phyloP scores from a whole-genome alignment of 1,140 invertebrate genomes.

The Agrilus planipennis region DNA sequence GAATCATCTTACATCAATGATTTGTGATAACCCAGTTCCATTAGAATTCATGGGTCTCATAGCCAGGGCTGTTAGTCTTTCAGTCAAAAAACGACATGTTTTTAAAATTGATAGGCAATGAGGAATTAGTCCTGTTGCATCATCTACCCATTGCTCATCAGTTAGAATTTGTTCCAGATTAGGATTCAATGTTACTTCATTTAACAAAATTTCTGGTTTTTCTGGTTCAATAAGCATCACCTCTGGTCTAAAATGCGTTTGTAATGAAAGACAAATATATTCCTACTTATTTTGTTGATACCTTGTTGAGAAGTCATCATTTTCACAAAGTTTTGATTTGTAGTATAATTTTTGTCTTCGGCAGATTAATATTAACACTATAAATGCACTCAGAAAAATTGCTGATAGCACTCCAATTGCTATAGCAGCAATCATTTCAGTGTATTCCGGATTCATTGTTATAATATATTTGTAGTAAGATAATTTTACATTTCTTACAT shows the following conservation, averaged over 20 bases:
- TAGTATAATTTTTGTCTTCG: conserved; percentile 39
- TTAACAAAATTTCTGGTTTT: conserved; percentile 35
- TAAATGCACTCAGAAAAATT: conserved; percentile 52
- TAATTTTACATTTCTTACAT: no score
- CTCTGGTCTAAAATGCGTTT: conserved; percentile 19
- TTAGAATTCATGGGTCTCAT: conserved; percentile 39
- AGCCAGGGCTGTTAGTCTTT: conserved; percentile 57
- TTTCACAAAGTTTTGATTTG: conserved; percentile 18
- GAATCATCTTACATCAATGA: conserved; percentile 40
- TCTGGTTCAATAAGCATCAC: conserved; percentile 29
- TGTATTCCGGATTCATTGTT: conserved; percentile 34
- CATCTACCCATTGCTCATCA: conserved; percentile 52
- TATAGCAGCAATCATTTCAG: conserved; percentile 56
- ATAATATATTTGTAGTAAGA: neutral
- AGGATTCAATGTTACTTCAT: conserved; percentile 41
- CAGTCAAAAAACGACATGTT: conserved; percentile 58
- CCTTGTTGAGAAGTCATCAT: conserved; percentile 11
- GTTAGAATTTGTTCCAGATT: conserved; percentile 43
- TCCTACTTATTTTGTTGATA: conserved; percentile 9
- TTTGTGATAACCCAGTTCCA: conserved; percentile 43
- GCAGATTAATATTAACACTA: conserved; percentile 54
- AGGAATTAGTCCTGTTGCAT: conserved; percentile 57
- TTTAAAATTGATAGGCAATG: conserved; percentile 65
- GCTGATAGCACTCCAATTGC: conserved; percentile 51
- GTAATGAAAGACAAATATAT: conserved; percentile 7